Evolutionary conservation across 2,888 invertebrate genomes (phyloP), one percentile per base, ranked within the genome.

Genomic region (Drosophila paramelanica): DNA sequence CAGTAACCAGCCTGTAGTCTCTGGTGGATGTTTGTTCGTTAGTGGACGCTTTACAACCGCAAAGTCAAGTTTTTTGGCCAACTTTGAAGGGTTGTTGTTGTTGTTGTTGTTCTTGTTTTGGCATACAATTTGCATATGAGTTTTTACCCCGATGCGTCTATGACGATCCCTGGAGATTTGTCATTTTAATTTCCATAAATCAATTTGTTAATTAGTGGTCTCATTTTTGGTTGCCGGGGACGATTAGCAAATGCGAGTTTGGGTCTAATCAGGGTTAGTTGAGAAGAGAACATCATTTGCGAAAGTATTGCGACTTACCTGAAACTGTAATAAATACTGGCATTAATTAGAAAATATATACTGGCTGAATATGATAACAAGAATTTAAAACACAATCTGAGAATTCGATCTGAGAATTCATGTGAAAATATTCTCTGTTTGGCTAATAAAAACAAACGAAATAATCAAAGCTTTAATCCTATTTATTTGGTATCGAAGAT

Each of bases 161-260:
- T 39, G 3, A 3, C 50, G 27, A 47, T 68, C 82, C 69, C 77
- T 50, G 47, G 89, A 77, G 88, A 90, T 56, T 79, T 77, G 77
- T 78, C 75, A 83, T 88, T 88, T 85, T 84, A 79, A 90, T 90
- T 90, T 78, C 83, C 83, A 90, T 90, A 90, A 90, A 90, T 90
- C 90, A 90, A 91, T 91, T 90, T 89, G 88, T 88, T 90, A 90
- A 91, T 91, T 88, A 87, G 87, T 76, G 80, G 70, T 73, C 77
- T 77, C 82, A 79, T 67, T 80, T 86, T 79, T 70, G 81, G 82
- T 74, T 74, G 71, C 73, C 55, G 33, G n/a, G 46, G 60, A 39
- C 66, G 82, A 87, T 84, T 84, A 79, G 87, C 73, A 67, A 67
- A 50, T 36, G 42, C n/a, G 11, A 23, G 53, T 55, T 49, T 53